Conservation (phyloP, 2,888 invertebrate genomes). For the Cheiracanthium punctorium region DNA sequence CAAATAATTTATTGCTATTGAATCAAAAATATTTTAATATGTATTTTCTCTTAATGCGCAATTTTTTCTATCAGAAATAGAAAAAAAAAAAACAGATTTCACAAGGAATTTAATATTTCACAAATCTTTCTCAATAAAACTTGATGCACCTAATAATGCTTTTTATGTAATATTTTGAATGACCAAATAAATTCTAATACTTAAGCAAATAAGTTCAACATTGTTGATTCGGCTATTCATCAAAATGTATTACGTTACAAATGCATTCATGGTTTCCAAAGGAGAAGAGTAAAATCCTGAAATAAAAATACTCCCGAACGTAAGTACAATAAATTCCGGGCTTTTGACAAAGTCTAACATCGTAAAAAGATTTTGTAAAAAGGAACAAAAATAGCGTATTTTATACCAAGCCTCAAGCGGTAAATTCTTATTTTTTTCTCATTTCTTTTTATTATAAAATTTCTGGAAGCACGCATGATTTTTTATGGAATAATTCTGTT, state of each 20-base stretch:
- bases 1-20: too few relatives aligned
- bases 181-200: background rate
- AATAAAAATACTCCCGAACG: background rate
- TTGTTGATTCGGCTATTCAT: background rate
- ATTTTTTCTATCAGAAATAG: too few relatives aligned
- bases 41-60: too few relatives aligned
- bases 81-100: too few relatives aligned
- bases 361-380: background rate
- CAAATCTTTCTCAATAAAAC: too few relatives aligned
- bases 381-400: conserved; percentile 7
- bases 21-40: too few relatives aligned
- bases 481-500: background rate
- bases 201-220: background rate
- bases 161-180: too few relatives aligned
- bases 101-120: too few relatives aligned
- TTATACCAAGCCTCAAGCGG: background rate
- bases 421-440: background rate
- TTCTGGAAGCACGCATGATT: background rate
- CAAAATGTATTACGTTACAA: background rate
- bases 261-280: background rate
- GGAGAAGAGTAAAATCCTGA: background rate
- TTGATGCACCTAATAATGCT: too few relatives aligned
- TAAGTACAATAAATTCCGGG: conserved; percentile 7
- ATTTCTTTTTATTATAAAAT: background rate
- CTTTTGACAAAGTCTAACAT: conserved; percentile 7